Base-by-base conservation (phyloP, 2,888 invertebrate species). In the Dryobota labecula region DNA sequence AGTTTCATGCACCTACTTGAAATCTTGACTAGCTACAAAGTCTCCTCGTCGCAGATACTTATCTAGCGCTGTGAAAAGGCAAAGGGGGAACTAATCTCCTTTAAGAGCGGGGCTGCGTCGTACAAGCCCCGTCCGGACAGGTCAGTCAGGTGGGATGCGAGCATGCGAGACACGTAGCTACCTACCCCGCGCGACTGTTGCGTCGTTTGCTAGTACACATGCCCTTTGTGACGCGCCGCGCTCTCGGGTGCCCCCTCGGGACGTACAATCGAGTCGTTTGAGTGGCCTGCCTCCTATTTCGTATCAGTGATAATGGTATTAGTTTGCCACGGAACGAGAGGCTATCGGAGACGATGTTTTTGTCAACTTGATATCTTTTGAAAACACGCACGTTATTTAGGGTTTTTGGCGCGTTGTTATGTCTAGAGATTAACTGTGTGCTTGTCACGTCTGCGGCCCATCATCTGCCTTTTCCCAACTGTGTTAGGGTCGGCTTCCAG, bases 31-130 rank as follows among this genome's bases (percentile, higher is more conserved):
- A 78, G 76, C 87, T 83, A 76, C 83, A 85, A 85, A 85, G 83
- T 88, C 87, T 77, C 70, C 67, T 70, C 72, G 81, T 81, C 66
- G 78, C 60, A 84, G 87, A 89, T 89, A 82, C 86, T 87, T 88
- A 88, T 88, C 86, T 86, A 70, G 80, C 80, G 81, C 83, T 73
- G 85, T 89, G 88, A 89, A 90, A 91, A 89, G 89, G 88, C 85
- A 87, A 87, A 86, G 85, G 86, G 86, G 83, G 85, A 89, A 89
- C 88, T 91, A 90, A 92, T 91, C 87, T 90, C 80, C 78, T 90
- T 87, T 87, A 88, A 87, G 85, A 87, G 86, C 82, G 83, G 78
- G 78, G 80, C 80, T 60, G 78, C 78, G 73, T 78, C 45, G 51
- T 72, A 33, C 41, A 51, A 58, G 83, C 78, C 72, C 77, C 82